Conservation (phyloP, 2,113 vertebrate genomes). For the Morone chrysops region DNA sequence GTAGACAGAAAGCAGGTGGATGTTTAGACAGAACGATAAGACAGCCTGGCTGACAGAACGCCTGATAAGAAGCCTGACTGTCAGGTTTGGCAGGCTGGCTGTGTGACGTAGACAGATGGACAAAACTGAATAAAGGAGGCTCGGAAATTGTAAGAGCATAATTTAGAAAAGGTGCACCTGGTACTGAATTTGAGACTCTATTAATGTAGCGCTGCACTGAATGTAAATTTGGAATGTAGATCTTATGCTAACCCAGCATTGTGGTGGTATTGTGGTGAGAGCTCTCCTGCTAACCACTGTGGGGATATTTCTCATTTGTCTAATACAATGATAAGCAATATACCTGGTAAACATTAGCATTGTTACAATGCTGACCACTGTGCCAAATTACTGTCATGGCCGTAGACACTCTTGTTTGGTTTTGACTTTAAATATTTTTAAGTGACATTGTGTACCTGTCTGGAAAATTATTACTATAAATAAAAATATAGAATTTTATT, state of each 20-base stretch:
- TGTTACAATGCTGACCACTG: neutral
- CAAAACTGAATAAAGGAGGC: slow-evolving; percentile 45
- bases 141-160: slow-evolving; percentile 42
- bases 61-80: slow-evolving; percentile 78
- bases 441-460: neutral
- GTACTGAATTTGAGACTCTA: slow-evolving; percentile 38
- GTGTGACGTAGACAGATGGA: slow-evolving; percentile 43
- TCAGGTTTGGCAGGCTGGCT: slow-evolving; percentile 73
- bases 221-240: slow-evolving; percentile 50
- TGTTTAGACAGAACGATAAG: slow-evolving; percentile 75
- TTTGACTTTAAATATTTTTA: neutral
- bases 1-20: slow-evolving; percentile 79
- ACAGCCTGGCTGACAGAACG: slow-evolving; percentile 68
- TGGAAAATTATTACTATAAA: neutral
- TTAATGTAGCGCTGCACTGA: slow-evolving; percentile 34
- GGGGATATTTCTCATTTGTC: neutral
- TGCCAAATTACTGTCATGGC: neutral
- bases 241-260: slow-evolving; percentile 23
- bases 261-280: neutral
- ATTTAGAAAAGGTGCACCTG: slow-evolving; percentile 50
- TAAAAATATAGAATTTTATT: neutral
- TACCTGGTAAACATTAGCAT: neutral
- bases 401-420: neutral
- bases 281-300: neutral
- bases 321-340: no score